Percentiles rank a stretch among this genome's conserved stretches.
Evolutionary conservation across 1,140 invertebrate genomes (phyloP).

Genomic region (Trichomalopsis sarcophagae): DNA sequence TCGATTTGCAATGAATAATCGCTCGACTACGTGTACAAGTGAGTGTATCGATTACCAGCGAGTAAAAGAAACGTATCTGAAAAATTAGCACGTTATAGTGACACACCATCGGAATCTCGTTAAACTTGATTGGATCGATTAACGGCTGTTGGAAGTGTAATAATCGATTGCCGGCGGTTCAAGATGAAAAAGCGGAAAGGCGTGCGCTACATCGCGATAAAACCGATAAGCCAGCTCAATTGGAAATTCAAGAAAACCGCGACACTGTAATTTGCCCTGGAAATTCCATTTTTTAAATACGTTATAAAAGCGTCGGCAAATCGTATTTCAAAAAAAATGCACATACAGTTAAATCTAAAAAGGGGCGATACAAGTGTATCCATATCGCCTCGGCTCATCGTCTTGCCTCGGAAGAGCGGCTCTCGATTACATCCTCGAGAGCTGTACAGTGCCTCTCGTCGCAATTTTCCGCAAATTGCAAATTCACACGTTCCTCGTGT

Average conservation of each 20-base stretch:
- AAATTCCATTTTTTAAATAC: no score
- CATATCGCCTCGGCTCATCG: neutral
- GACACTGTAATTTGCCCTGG: neutral
- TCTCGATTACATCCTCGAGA: neutral
- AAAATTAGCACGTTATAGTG: neutral
- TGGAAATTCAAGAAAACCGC: neutral
- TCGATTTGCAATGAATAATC: no score
- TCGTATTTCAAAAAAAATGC: neutral
- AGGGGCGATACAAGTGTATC: neutral
- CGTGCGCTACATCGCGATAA: neutral
- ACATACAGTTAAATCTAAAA: neutral
- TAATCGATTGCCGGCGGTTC: constrained; percentile 7
- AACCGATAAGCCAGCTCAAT: neutral
- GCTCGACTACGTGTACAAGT: no score
- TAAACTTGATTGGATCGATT: constrained; percentile 13
- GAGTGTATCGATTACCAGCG: no score
- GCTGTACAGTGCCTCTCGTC: neutral
- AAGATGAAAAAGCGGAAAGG: neutral
- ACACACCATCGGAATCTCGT: neutral
- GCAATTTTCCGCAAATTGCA: constrained; percentile 27
- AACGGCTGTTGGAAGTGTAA: neutral
- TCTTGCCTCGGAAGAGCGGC: neutral
- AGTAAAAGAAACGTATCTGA: neutral
- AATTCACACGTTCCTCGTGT: constrained; percentile 4
- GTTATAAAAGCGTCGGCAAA: no score